Conservation (phyloP, 2,113 vertebrate species). For the Chunga burmeisteri region DNA sequence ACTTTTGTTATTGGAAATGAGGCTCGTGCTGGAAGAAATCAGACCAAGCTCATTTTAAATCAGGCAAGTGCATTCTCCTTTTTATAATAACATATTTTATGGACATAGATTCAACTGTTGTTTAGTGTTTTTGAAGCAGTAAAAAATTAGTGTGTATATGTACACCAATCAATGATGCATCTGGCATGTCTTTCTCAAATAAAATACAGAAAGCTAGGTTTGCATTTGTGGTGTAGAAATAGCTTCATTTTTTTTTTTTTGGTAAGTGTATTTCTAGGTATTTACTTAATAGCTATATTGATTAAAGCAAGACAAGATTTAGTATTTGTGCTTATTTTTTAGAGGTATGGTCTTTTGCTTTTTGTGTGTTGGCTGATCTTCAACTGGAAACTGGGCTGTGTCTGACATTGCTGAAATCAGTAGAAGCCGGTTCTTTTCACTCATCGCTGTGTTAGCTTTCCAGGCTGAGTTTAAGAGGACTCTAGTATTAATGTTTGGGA, state of each 20-base stretch:
- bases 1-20: background rate
- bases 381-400: background rate
- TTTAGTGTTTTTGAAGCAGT: background rate
- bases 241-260: background rate
- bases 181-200: background rate
- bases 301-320: background rate
- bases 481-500: background rate
- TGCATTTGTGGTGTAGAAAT: background rate
- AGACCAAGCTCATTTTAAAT: background rate
- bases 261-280: background rate
- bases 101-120: background rate
- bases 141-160: background rate
- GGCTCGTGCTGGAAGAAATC: background rate
- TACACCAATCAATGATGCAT: background rate
- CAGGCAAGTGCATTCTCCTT: background rate
- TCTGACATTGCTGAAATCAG: background rate
- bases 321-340: background rate
- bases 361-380: background rate
- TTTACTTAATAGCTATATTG: background rate
- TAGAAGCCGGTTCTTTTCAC: background rate
- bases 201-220: background rate
- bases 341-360: background rate
- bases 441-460: background rate
- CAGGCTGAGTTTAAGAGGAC: background rate
- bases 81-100: background rate